phyloP scores from a whole-genome alignment of 2,113 vertebrate species.

The Nymphicus hollandicus region DNA sequence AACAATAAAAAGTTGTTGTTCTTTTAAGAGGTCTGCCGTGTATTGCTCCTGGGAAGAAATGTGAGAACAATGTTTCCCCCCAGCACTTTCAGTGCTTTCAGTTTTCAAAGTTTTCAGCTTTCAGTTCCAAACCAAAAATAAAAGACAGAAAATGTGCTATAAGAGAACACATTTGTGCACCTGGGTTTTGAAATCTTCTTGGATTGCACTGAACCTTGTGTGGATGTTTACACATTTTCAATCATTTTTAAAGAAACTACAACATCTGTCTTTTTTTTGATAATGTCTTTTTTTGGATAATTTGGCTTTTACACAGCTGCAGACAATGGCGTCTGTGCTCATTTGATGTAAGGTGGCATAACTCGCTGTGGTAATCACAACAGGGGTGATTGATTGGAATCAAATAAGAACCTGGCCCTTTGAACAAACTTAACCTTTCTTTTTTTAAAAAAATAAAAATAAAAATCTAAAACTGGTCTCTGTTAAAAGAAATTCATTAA shows the following conservation, averaged over 20 bases:
- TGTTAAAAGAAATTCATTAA: not conserved
- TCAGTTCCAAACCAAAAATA: not conserved
- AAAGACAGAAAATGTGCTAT: not conserved
- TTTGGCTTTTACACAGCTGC: not conserved
- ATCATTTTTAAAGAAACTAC: not conserved
- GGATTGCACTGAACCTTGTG: not conserved
- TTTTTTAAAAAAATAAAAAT: too few relatives aligned
- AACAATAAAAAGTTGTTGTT: not conserved
- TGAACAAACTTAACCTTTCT: not conserved
- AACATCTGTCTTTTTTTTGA: not conserved
- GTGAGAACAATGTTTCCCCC: not conserved
- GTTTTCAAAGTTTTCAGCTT: not conserved
- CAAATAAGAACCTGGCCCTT: not conserved
- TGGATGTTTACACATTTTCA: not conserved
- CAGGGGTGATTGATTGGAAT: not conserved
- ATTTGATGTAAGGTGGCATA: accelerated
- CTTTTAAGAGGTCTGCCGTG: not conserved
- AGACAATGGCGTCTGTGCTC: not conserved
- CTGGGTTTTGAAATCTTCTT: not conserved
- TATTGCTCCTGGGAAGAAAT: not conserved
- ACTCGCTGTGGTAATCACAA: not conserved
- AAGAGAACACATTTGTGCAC: not conserved
- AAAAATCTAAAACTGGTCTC: not conserved
- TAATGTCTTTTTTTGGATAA: not conserved
- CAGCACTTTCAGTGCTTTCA: not conserved